These are phyloP conservation scores for Chaenodraco wilsoni DNA, from an alignment of 2,797 vertebrate species.

Conservation along the genomic window DNA sequence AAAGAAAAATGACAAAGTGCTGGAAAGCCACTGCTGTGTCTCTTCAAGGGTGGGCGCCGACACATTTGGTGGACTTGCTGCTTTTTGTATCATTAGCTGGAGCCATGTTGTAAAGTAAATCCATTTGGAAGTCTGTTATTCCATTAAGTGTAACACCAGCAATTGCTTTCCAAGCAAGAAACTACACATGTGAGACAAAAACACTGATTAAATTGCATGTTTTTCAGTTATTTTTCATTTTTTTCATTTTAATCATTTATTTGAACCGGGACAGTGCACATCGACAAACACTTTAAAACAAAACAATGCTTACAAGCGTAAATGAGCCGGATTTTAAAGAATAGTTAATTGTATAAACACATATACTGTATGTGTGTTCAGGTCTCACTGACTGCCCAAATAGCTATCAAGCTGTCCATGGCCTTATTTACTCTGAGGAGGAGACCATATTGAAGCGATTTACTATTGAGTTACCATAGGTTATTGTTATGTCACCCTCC, in stretches of 20 bases:
- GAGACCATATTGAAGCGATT: constrained; percentile 51
- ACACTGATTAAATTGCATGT: neutral
- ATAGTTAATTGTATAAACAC: neutral
- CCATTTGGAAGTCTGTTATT: neutral
- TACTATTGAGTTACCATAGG: constrained; percentile 45
- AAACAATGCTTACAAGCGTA: no score
- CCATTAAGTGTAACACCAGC: neutral
- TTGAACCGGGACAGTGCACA: no score
- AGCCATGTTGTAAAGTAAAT: constrained; percentile 14
- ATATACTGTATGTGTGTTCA: neutral
- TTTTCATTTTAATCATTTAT: no score
- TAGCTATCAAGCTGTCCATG: constrained; percentile 21
- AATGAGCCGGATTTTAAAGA: neutral
- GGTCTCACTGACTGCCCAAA: constrained; percentile 2
- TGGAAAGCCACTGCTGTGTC: constrained; percentile 20
- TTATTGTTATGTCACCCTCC: constrained; percentile 71
- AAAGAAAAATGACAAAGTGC: constrained; percentile 16
- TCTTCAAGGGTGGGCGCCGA: constrained; percentile 8
- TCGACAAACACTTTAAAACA: no score
- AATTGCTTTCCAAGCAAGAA: constrained; percentile 4
- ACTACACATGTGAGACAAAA: neutral
- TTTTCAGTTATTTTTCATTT: neutral
- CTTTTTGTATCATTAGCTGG: constrained; percentile 23
- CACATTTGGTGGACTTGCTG: constrained; percentile 19
- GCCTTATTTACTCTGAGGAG: constrained; percentile 49